A percentile compares a stretch with the other conserved stretches of the same genome.
Conservation (phyloP, 2,888 invertebrate species). For the Limnephilus marmoratus region DNA sequence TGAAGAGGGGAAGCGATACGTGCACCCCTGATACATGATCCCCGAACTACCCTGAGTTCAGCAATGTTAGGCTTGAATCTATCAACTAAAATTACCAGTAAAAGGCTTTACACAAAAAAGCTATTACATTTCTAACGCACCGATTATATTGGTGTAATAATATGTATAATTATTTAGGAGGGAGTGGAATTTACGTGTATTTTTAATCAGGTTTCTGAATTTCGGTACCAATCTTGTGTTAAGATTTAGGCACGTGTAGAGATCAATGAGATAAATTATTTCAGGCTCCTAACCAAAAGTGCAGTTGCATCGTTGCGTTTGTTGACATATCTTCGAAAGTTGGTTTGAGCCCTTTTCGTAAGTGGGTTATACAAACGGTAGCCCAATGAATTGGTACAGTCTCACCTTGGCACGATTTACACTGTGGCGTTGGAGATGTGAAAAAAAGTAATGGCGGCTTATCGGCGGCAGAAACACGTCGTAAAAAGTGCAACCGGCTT, state of each 20-base stretch:
- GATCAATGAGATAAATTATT: constrained; percentile 30
- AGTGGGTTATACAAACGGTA: background rate
- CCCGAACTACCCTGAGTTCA: constrained; percentile 44
- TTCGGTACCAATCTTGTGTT: background rate
- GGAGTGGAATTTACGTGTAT: background rate
- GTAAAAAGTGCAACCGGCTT: constrained; percentile 52
- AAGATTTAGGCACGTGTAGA: constrained; percentile 40
- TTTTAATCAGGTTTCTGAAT: background rate
- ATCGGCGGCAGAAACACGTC: constrained; percentile 39
- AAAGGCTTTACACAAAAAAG: background rate
- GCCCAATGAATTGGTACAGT: background rate
- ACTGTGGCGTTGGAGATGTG: constrained; percentile 19
- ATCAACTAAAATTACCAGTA: background rate
- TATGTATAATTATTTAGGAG: background rate
- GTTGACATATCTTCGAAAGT: no score
- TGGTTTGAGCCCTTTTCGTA: background rate
- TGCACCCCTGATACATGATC: constrained; percentile 57
- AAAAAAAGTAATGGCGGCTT: constrained; percentile 51
- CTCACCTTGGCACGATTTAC: constrained; percentile 40
- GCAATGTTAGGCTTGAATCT: background rate
- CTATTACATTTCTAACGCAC: background rate
- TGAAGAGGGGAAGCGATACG: constrained; percentile 59
- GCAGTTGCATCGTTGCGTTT: background rate
- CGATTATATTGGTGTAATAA: background rate
- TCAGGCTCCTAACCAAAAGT: constrained; percentile 5